Base-by-base conservation (phyloP, 2,888 invertebrate genomes). In the Helleia helle region DNA sequence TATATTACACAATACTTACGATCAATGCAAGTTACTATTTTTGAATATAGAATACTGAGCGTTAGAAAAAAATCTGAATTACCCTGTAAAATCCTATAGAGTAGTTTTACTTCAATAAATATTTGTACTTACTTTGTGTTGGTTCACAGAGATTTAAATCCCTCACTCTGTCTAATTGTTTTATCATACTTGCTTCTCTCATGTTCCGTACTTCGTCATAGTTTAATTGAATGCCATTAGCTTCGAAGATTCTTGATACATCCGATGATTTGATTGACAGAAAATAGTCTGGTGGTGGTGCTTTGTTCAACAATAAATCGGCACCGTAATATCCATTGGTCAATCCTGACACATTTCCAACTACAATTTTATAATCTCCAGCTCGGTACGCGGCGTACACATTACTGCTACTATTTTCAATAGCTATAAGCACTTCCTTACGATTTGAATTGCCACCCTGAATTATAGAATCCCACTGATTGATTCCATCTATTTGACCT, bases 401-500 rank as follows among this genome's bases (percentile, higher is more conserved):
- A 48, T 87, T 86, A 1, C 51, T 63, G 6, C 74, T 62, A 29
- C 87, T 85, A 43, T 90, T 89, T 55, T 80, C 72, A 27, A 90
- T 74, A 49, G 88, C 86, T 50, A 90, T 68, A 1, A 90, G 59
- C 1, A 90, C 71, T 55, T 90, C 89, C 34, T 72, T 80, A 36
- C 89, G 79, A 40, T 48, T 85, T 46, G 74, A 86, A 62, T 58
- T 53, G 15, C 62, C 56, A 26, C 80, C 80, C 48, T 79, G 68
- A 13, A 86, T 65, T 43, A 92, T 76, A 9, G 89, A 80, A 1
- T 88, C 84, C 92, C 92, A 92, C 57, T 91, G 87, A 59, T 91
- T 89, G 4, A 90, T 67, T 8, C 92, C 92, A 51, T 92, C 92
- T 3, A 92, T 71, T 30, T 76, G 71, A 4, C 65, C 65, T 15